Percentiles rank a stretch among this genome's conserved stretches.
phyloP scores from a whole-genome alignment of 2,888 invertebrate species.

The Parelbella ahira region DNA sequence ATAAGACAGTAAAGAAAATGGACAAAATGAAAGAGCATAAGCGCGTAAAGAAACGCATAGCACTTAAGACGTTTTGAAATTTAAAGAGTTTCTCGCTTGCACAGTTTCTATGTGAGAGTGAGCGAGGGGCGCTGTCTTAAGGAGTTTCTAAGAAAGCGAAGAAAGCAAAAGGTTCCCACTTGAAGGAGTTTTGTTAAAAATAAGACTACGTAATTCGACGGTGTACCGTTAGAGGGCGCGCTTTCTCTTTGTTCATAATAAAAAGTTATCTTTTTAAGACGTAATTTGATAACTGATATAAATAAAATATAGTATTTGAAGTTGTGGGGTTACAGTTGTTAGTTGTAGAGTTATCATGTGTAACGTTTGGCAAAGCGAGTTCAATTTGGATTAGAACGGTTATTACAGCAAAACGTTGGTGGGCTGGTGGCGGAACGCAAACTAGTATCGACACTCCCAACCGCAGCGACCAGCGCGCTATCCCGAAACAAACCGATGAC shows the following conservation, averaged over 20 bases:
- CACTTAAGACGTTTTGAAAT: slow-evolving; percentile 40
- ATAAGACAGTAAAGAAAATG: neutral
- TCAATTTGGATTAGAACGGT: slow-evolving; percentile 14
- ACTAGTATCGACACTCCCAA: slow-evolving; percentile 39
- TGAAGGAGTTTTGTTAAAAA: slow-evolving; percentile 72
- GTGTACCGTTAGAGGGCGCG: slow-evolving; percentile 61
- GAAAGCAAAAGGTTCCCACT: slow-evolving; percentile 76
- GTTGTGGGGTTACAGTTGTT: too few relatives aligned
- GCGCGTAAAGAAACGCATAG: slow-evolving; percentile 13
- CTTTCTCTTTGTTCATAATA: slow-evolving; percentile 23
- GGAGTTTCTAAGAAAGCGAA: slow-evolving; percentile 76
- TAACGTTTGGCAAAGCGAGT: too few relatives aligned
- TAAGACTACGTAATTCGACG: slow-evolving; percentile 50
- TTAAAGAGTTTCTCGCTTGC: slow-evolving; percentile 27
- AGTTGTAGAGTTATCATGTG: too few relatives aligned
- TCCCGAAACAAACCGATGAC: slow-evolving; percentile 53
- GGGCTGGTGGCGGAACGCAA: slow-evolving; percentile 30
- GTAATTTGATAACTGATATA: too few relatives aligned
- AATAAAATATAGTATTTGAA: too few relatives aligned
- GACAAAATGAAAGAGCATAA: slow-evolving; percentile 31
- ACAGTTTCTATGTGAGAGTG: slow-evolving; percentile 44
- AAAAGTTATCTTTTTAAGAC: too few relatives aligned
- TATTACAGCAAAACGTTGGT: slow-evolving; percentile 8
- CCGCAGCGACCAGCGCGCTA: slow-evolving; percentile 38
- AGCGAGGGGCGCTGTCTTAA: slow-evolving; percentile 61